Evolutionary conservation across 2,888 invertebrate species (phyloP), one percentile per base, ranked within the genome.

Genomic region (Bellardia bayeri): DNA sequence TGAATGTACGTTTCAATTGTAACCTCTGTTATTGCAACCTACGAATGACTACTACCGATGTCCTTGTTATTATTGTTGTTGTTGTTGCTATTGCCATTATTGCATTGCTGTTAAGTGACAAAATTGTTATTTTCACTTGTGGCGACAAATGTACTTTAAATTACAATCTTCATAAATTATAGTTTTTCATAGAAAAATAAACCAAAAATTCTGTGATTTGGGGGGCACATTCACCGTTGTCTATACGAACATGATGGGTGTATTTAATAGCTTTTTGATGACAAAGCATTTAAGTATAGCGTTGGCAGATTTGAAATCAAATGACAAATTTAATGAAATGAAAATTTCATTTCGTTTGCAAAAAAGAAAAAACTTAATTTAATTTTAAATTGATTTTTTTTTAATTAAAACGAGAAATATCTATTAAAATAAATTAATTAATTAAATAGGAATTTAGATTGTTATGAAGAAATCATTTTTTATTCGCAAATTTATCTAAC

Each of bases 81-180:
- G 58, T 5, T 80, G 74, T 37, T 76, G 68, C 9, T 51, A 13
- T 51, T 74, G 74, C 76, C 64, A 51, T 82, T 72, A 82, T 75
- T 80, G 49, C 80, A 80, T 80, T 80, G 80, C 83, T 88, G 86
- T 87, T 88, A 88, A 89, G 87, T 89, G 89, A 89, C 89, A 89
- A 89, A 89, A 89, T 89, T 89, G 89, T 89, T 89, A 89, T 89
- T 89, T 89, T 89, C 89, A 89, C 89, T 89, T 89, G 89, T 86
- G 87, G 87, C 85, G 88, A 88, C 88, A 89, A 88, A 89, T 89
- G 89, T 88, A 89, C 82, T 87, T 85, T 87, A 88, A 88, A 86
- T 88, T 85, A 85, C 81, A 85, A 87, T 88, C 84, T 85, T 87
- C 88, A 88, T 88, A 88, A 89, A 88, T 88, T 87, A 88, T 80